Evolutionary conservation across 23 tunicate species (phyloP), one percentile per base, ranked within the genome.

Genomic region (Halocynthia roretzi): DNA sequence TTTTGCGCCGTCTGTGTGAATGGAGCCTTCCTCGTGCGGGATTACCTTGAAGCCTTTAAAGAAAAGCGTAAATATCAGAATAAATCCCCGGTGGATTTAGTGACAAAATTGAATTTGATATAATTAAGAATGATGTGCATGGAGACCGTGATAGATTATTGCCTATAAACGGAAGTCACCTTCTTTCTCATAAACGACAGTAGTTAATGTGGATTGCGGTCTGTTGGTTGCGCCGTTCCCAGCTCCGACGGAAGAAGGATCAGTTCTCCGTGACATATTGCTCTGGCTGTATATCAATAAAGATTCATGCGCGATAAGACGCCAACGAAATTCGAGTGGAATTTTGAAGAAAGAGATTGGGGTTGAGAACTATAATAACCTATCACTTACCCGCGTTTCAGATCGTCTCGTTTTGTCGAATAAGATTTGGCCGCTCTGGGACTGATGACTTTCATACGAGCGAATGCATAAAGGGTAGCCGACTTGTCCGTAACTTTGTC

Each of bases 401-500:
- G 22, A 14, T 71, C 14, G 20, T 15, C 57, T 56, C 10, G 50
- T 75, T 67, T 66, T 75, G 70, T 52, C 21, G 71, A 61, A 6
- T 71, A 50, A 49, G 87, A 51, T 12, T 75, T 66, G 0, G 87
- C 87, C 57, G 58, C 61, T 22, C 82, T 55, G 7, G 87, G 87
- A 68, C 82, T 83, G 49, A 83, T 77, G 10, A 68, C 21, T 65
- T 80, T 80, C 76, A 56, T 73, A 57, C 90, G 68, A 8, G 90
- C 90, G 6, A 85, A 80, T 70, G 90, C 90, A 49, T 80, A 85
- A 50, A 85, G 76, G 40, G 56, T 79, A 15, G 83, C 76, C 57
- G 87, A 76, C 52, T 71, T 77, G 7, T 76, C 87, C 6, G 44
- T 31, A 31, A 31, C 44, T 31, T 31, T 31, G 44, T 31, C 44